phyloP scores from a whole-genome alignment of 2,888 invertebrate species.

The Matsumyia berberina region DNA sequence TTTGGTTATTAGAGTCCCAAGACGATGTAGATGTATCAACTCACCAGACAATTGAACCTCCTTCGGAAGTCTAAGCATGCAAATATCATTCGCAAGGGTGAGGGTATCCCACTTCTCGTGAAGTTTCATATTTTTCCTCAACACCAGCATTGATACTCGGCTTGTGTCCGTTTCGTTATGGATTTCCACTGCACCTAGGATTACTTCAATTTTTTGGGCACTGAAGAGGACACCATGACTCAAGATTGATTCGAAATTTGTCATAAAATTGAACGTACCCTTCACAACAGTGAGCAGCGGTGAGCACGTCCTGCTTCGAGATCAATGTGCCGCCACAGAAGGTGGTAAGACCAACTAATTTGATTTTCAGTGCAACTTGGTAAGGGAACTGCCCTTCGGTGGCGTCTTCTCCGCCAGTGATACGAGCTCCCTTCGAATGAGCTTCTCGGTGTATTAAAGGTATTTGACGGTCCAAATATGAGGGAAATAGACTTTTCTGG shows the following conservation, averaged over 20 bases:
- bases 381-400: constrained; percentile 81
- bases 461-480: background rate
- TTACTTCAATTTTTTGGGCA: constrained; percentile 45
- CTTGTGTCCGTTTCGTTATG: constrained; percentile 79
- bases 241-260: background rate
- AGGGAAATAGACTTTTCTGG: background rate
- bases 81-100: constrained; percentile 82
- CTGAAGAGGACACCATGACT: background rate
- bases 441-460: background rate
- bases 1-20: too few relatives aligned
- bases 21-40: constrained; percentile 7
- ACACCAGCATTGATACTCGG: constrained; percentile 76
- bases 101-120: constrained; percentile 82
- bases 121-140: constrained; percentile 78
- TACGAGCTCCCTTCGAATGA: constrained; percentile 73
- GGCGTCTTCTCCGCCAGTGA: constrained; percentile 82
- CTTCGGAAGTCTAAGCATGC: constrained; percentile 80
- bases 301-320: constrained; percentile 81
- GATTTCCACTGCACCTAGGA: constrained; percentile 37
- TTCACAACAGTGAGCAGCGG: constrained; percentile 83
- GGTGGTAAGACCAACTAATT: constrained; percentile 78
- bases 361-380: constrained; percentile 80
- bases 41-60: constrained; percentile 81
- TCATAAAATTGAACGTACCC: constrained; percentile 78
- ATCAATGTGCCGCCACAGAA: constrained; percentile 83